Base-by-base conservation (phyloP, 2,113 vertebrate species). In the Pituophis catenifer region DNA sequence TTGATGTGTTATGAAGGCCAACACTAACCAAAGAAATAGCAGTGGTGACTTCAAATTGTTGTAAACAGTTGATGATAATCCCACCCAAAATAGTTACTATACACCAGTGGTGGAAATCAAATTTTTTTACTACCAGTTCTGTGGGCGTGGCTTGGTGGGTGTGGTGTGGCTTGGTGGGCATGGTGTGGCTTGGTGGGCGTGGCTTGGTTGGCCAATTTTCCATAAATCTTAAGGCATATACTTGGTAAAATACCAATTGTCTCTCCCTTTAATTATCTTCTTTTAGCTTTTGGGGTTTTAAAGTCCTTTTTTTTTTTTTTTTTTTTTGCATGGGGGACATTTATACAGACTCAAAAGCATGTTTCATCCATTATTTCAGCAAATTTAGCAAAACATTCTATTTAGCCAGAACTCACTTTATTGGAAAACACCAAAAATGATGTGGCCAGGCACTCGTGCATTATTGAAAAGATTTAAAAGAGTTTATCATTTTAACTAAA, bases 401-500 rank as follows among this genome's bases (percentile, higher is more conserved):
- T 58, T 81, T 50, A 93, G 90, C 7, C 90, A 54, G 9, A 90
- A 53, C 86, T 95, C 90, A 21, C 85, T 94, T 94, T 81, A 90
- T 21, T 85, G 52, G 55, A 50, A 93, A 57, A 55, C 13, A 1
- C 57, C 86, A 59, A 44, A 91, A 52, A 6, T 75, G 54, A 92
- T 29, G 85, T 55, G 50, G n/a, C 65, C 86, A 85, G 4, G 29
- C 53, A 89, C 53, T 89, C 59, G n/a, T 10, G 33, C 48, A 53
- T 92, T 93, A 94, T 92, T 15, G 24, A 93, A 94, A 89, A 88
- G 90, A 91, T 91, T 96, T 95, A 48, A 86, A 93, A 92, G n/a
- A 93, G 9, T 86, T 94, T 5, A 90, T 81, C 33, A 90, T 95
- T 95, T 97, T 93, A 94, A 94, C 85, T 91, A 90, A 90, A 65